Evolutionary conservation across 2,888 invertebrate species (phyloP), one percentile per base, ranked within the genome.

Genomic region (Euphydryas editha): DNA sequence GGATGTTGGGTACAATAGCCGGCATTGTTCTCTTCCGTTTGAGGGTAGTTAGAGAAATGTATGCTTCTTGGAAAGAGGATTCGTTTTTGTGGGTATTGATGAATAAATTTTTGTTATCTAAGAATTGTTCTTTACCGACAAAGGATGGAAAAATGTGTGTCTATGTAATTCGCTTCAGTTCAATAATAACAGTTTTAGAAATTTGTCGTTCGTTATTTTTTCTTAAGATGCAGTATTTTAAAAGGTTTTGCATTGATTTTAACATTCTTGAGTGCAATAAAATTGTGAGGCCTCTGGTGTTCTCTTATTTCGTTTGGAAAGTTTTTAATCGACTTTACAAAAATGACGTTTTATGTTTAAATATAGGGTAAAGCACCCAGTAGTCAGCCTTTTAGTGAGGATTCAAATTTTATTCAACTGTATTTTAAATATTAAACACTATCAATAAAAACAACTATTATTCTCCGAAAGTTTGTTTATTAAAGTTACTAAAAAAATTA

Each of bases 11-110:
- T 74, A 87, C 88, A 86, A 89, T 83, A 73, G 81, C 70, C 75
- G 73, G 63, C 76, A 78, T 82, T 89, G 86, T 87, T 83, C 83
- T 78, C 70, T 59, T 39, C 47, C 62, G 67, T 63, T 76, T 72
- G 73, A 76, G 80, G 82, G 80, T 80, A 77, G 81, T 72, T 81
- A 79, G 81, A 80, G 81, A 83, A 85, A 84, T 81, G 78, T 80
- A 76, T 76, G 78, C 75, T 15, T 24, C 84, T 87, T 87, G 80
- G 84, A 84, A 85, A 84, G 75, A 81, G 80, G 78, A 80, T 78
- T 75, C 78, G 74, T 81, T 85, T 86, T 86, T 86, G 83, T 87
- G 82, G 78, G 81, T 81, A 75, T 76, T 82, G 81, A 84, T 83
- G 82, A 86, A 85, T 84, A 84, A 75, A 81, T 83, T 84, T 86